Evolutionary conservation across 1,140 invertebrate genomes (phyloP), one percentile per base, ranked within the genome.

Genomic region (Brachionus asplanchnoidis): DNA sequence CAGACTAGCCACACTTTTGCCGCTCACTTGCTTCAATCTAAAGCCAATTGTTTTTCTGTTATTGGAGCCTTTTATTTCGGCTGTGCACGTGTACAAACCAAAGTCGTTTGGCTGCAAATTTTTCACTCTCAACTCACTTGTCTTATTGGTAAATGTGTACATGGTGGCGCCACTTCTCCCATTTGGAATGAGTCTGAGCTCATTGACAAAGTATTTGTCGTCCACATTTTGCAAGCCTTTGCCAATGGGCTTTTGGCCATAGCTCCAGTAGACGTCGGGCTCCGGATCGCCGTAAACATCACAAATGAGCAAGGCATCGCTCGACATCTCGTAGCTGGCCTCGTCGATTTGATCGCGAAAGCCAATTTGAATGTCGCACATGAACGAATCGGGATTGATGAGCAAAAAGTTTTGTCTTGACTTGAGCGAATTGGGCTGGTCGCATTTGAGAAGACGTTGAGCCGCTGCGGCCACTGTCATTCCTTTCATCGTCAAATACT

Each of bases 241-340:
- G 14, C 65, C 79, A 44, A 82, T 82, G 0, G 79, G 79, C n/a
- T 82, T 82, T 65, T 82, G 53, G 5, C 79, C 79, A 82, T 32
- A 82, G 26, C 23, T 65, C 79, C 79, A 82, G 14, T 82, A 82
- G 20, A 82, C 79, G 1, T 65, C 53, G 17, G 79, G 79, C 40
- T 82, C 79, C 20, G 79, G 79, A 20, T 82, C 79, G 9, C 79
- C 79, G 26, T 82, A 82, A 3, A 82, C 79, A 66, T 82, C 79
- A 32, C 79, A 82, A 12, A 82, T 82, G 5, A 82, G 42, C 14
- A 82, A 23, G 1, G 79, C 79, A 68, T 82, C 79, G 28, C 44
- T 53, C 3, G 56, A 53, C n/a, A 66, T 23, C 36, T 68, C 53
- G 65, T 82, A 82, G 5, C 26, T 26, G 1, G 65, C 79, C 17